phyloP scores from a whole-genome alignment of 92 coral and sea anemone genomes.

The Siderastrea siderea region DNA sequence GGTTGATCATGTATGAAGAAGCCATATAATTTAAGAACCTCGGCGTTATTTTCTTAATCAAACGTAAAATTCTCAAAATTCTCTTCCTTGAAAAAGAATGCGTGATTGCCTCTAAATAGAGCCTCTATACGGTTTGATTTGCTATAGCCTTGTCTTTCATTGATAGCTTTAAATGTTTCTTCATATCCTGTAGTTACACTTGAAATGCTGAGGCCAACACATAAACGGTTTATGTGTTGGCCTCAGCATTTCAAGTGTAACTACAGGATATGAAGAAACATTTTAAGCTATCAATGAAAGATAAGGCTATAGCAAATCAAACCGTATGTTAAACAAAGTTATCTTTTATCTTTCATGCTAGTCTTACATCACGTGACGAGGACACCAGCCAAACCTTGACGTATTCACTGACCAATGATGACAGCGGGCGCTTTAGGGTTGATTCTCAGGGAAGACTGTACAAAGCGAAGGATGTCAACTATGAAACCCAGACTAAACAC shows the following conservation, averaged over 20 bases:
- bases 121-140: too few species aligned
- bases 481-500: slow-evolving; percentile 86
- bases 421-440: slow-evolving; percentile 88
- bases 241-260: too few species aligned
- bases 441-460: slow-evolving; percentile 76
- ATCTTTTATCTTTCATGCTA: neutral
- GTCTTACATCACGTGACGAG: slow-evolving; percentile 82
- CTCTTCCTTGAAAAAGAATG: too few species aligned
- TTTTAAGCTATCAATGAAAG: neutral
- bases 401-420: slow-evolving; percentile 84
- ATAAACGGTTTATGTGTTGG: too few species aligned
- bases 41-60: too few species aligned
- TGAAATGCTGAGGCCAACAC: too few species aligned
- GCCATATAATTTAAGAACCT: neutral
- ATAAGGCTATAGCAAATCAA: too few species aligned
- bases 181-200: too few species aligned
- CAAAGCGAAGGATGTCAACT: slow-evolving; percentile 80
- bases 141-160: neutral
- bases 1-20: neutral
- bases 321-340: neutral
- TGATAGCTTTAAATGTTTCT: too few species aligned
- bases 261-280: too few species aligned
- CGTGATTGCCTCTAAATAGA: too few species aligned
- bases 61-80: too few species aligned
- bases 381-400: slow-evolving; percentile 76